Base-by-base conservation (phyloP, 2,113 vertebrate species). In the Mugil cephalus region DNA sequence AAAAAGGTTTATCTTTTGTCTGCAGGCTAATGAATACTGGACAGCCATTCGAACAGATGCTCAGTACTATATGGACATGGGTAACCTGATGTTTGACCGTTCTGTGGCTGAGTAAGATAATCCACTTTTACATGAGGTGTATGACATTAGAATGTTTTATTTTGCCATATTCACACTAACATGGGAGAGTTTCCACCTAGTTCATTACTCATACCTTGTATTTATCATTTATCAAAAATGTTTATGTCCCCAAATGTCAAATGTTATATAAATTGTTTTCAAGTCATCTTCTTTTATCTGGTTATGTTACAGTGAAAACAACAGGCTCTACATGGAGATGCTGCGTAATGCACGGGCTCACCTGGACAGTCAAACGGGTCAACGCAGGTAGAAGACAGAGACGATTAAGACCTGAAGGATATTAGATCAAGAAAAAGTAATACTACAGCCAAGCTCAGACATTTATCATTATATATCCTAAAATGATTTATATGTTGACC, bases 41-140 rank as follows among this genome's bases (percentile, higher is more conserved):
- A 92, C 89, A 7, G 74, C 80, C 4, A 11, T 93, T 14, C 77
- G 88, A 38, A 76, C 88, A 43, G 63, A 89, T 34, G 85, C 85
- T 39, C 91, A 93, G 75, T 92, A 89, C 77, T 92, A 91, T 75
- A 90, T 93, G 82, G 92, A 94, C 82, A 91, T 93, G 86, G 50
- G 85, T 11, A 55, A 76, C 77, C 24, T 93, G 79, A 89, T 93
- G 88, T 93, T 93, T 72, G 89, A 93, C 64, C 85, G 18, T 39
- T 86, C 88, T 53, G 81, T 92, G 69, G 91, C 86, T 92, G 73
- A 91, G 92, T 87, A 15, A 65, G 7, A 55, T 8, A 10, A 40
- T n/a, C 13, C 1, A 40, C 21, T 35, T 12, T 36, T 2, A 14
- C 40, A 13, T 6, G 5, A 42, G 4, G 4, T 14, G 14, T 12